Evolutionary conservation across 2,888 invertebrate genomes (phyloP).

Genomic region (Andrena minutula): DNA sequence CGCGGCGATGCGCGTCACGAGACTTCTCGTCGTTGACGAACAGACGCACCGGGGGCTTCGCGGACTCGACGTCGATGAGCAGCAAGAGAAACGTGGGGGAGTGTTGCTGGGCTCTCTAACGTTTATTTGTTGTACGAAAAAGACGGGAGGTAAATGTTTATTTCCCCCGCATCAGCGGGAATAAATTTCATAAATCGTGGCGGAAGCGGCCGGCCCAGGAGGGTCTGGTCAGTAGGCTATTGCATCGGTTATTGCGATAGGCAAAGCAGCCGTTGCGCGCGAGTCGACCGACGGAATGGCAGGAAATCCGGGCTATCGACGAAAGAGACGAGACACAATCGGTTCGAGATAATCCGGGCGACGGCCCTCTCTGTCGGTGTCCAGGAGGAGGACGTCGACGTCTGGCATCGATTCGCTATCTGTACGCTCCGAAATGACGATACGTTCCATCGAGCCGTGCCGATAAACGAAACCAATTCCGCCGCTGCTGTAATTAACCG

Average conservation of each 20-base stretch:
- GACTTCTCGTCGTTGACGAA: neutral
- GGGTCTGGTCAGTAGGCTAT: neutral
- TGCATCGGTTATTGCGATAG: constrained; percentile 30
- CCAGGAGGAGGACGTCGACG: constrained; percentile 56
- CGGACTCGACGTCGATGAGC: neutral
- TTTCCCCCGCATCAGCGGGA: too few relatives aligned
- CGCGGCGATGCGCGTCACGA: neutral
- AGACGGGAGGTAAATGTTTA: too few relatives aligned
- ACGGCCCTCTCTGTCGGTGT: constrained; percentile 57
- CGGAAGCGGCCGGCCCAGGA: neutral
- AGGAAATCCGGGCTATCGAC: constrained; percentile 60
- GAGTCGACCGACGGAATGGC: constrained; percentile 14
- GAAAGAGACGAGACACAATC: constrained; percentile 61
- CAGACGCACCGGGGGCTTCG: neutral
- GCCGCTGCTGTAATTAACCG: constrained; percentile 56
- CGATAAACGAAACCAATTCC: constrained; percentile 53
- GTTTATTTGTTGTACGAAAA: too few relatives aligned
- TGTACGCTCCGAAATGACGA: constrained; percentile 52
- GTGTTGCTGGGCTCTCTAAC: too few relatives aligned
- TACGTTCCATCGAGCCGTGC: constrained; percentile 45
- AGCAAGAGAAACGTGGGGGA: neutral
- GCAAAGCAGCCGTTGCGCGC: constrained; percentile 23
- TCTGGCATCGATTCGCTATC: constrained; percentile 66
- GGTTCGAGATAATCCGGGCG: constrained; percentile 58
- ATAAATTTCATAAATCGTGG: constrained; percentile 3